Evolutionary conservation across 2,888 invertebrate genomes (phyloP).

Genomic region (Corythucha ciliata): DNA sequence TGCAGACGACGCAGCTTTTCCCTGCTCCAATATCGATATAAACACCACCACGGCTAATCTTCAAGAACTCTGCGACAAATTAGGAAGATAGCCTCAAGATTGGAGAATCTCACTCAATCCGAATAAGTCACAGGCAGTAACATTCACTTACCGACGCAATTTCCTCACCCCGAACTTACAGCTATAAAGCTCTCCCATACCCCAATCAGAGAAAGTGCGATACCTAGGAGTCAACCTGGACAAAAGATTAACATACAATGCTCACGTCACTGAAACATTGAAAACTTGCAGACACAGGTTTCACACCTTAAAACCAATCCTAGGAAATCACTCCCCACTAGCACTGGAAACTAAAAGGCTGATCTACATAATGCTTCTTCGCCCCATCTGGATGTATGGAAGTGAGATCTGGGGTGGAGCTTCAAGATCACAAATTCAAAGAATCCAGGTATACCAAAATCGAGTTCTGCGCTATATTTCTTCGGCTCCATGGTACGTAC

Average conservation of each 20-base stretch:
- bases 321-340: too few species aligned
- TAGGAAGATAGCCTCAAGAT: neutral
- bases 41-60: too few species aligned
- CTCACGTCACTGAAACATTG: neutral
- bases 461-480: too few species aligned
- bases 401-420: too few species aligned
- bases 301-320: neutral
- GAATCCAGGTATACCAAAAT: too few species aligned
- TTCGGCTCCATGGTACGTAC: too few species aligned
- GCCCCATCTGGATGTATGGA: neutral
- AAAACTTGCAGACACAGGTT: neutral
- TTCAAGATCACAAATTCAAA: too few species aligned
- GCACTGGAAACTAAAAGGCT: too few species aligned
- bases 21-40: too few species aligned
- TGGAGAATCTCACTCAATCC: neutral
- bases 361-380: neutral
- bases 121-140: neutral
- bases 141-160: neutral
- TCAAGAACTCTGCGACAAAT: too few species aligned
- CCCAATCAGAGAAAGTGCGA: neutral
- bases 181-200: neutral
- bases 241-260: neutral
- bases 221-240: neutral
- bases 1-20: too few species aligned
- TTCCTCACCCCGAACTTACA: neutral